A percentile compares a stretch with the other conserved stretches of the same genome.
These are phyloP conservation scores for Ceyx erithaca DNA, from an alignment of 2,797 vertebrate genomes.

Conservation along the genomic window DNA sequence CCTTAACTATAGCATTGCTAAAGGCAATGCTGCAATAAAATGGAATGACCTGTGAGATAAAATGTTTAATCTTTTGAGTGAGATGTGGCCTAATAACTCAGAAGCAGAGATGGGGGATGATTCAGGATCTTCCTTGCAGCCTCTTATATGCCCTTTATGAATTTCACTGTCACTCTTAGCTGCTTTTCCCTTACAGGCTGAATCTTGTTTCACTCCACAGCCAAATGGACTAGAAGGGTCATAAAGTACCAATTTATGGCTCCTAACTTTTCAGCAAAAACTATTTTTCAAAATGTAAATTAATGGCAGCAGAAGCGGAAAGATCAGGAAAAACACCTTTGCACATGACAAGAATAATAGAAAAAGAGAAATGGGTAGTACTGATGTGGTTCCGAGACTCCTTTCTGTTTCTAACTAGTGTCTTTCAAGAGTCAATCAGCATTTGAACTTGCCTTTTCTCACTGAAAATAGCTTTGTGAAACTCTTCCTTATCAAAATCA, in stretches of 20 bases:
- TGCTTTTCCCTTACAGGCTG: conserved; percentile 49
- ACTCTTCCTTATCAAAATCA: not conserved
- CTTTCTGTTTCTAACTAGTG: not conserved
- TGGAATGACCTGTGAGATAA: conserved; percentile 62
- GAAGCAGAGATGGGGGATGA: conserved; percentile 15
- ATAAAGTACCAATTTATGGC: conserved; percentile 37
- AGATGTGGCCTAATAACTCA: conserved; percentile 69
- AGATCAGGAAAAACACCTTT: not conserved
- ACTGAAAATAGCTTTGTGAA: not conserved
- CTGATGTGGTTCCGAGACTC: not conserved
- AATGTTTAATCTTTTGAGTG: conserved; percentile 73
- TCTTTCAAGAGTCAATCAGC: not conserved
- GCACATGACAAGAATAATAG: not conserved
- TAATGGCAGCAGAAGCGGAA: not conserved
- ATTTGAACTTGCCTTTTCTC: not conserved
- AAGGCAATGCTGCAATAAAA: conserved; percentile 64
- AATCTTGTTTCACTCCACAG: conserved; percentile 40
- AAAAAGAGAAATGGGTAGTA: not conserved
- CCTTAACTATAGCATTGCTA: conserved; percentile 58
- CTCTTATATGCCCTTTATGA: conserved; percentile 37
- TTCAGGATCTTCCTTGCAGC: conserved; percentile 29
- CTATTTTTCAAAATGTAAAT: conserved; percentile 55
- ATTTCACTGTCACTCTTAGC: conserved; percentile 57
- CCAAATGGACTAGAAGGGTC: conserved; percentile 48
- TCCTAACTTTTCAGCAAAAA: conserved; percentile 52